phyloP scores from a whole-genome alignment of 2,888 invertebrate genomes.

The Tenthredo distinguenda region DNA sequence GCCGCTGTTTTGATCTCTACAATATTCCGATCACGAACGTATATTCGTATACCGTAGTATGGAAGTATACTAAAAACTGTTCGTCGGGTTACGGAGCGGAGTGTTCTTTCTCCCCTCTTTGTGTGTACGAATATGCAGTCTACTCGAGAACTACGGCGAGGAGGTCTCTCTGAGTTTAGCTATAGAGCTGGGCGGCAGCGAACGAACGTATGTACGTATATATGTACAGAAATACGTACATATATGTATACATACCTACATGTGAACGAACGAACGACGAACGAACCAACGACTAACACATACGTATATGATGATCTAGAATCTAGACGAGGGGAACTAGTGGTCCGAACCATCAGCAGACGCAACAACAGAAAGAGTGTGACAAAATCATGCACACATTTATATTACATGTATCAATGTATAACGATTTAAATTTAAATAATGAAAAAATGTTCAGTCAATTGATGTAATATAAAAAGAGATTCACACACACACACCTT shows the following conservation, averaged over 20 bases:
- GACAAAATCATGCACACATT: not conserved
- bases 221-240: not conserved
- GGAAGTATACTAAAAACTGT: conserved; percentile 1
- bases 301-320: not conserved
- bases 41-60: not conserved
- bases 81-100: not conserved
- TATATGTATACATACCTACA: not conserved
- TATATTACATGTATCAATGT: not conserved
- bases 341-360: not conserved
- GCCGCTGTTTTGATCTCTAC: not conserved
- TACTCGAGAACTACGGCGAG: not conserved
- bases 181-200: not conserved
- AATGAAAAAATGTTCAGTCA: not conserved
- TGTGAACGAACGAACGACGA: not conserved
- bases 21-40: not conserved
- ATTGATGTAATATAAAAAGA: not conserved
- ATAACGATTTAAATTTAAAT: not conserved
- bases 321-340: not conserved
- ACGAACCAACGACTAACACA: not conserved
- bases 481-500: not conserved
- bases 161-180: conserved; percentile 2
- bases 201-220: not conserved
- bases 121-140: not conserved
- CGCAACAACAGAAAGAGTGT: not conserved
- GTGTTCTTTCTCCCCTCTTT: not conserved